Conservation (phyloP, 2,113 vertebrate species). For the Datnioides undecimradiatus region DNA sequence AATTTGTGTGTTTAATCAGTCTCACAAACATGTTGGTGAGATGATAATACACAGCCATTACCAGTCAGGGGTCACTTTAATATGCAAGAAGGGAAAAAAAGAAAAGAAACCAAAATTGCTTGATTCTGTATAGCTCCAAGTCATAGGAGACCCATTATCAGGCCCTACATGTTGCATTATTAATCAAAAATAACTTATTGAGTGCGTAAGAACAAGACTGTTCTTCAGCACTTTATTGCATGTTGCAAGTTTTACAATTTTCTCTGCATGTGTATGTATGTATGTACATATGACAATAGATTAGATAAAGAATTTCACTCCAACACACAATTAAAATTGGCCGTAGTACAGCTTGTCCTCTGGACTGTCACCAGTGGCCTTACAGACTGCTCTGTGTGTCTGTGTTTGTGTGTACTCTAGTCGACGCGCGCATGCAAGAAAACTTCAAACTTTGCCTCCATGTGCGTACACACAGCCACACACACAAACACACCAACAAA, state of each 20-base stretch:
- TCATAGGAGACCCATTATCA: constrained; percentile 57
- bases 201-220: background rate
- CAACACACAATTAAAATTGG: background rate
- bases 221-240: constrained; percentile 9
- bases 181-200: constrained; percentile 27
- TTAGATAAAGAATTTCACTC: background rate
- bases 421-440: background rate
- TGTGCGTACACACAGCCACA: constrained; percentile 13
- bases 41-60: background rate
- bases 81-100: background rate
- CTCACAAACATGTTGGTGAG: background rate
- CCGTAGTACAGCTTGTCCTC: background rate
- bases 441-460: constrained; percentile 1
- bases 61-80: background rate
- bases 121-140: constrained; percentile 11
- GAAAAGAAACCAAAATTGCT: background rate
- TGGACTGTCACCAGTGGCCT: background rate
- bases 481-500: no score
- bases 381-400: background rate
- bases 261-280: background rate
- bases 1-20: background rate
- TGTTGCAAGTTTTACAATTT: background rate
- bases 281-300: background rate
- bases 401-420: background rate
- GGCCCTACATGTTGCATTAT: constrained; percentile 46